Base-by-base conservation (phyloP, 1,140 invertebrate genomes). In the Rhyzopertha dominica region DNA sequence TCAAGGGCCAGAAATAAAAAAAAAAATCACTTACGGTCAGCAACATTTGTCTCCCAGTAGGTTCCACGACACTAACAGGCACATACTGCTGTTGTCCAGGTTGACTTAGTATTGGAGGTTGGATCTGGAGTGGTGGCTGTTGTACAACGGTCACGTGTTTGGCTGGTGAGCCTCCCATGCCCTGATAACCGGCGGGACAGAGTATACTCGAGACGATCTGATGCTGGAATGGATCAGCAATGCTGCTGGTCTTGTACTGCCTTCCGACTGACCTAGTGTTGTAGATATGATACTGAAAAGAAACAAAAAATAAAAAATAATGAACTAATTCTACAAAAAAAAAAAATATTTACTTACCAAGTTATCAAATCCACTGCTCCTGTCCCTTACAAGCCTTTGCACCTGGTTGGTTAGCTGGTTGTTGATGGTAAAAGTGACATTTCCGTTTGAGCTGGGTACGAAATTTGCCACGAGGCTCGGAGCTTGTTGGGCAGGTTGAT, bases 31-130 rank as follows among this genome's bases (percentile, higher is more conserved):
- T 68, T 69, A 76, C 74, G 2, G 79, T 81, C 13, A 82, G 56
- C 16, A 84, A 59, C 81, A 84, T 83, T 62, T 82, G 77, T 49
- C 80, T 72, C 4, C 81, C 80, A 44, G 65, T 70, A 28, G 74
- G 75, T 68, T 92, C 89, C 22, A 92, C 85, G 77, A 91, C 88
- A n/a, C 88, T 90, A 3, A 91, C 88, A n/a, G 88, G 88, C 3
- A 75, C 87, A 66, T 91, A 90, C 53, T 91, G 87, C 60, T 90
- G 87, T 54, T 81, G 78, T 12, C 81, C 80, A 52, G 83, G 83
- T 62, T 82, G 79, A 7, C 79, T 77, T 51, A 82, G 70, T 18
- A 82, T 76, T 7, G 78, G 78, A 28, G 84, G 81, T 63, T 83
- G 85, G 51, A 80, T 79, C 61, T 83, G 79, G 31, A 80, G 53